Conservation (phyloP, 2,888 invertebrate genomes). For the Onthophagus sagittarius region DNA sequence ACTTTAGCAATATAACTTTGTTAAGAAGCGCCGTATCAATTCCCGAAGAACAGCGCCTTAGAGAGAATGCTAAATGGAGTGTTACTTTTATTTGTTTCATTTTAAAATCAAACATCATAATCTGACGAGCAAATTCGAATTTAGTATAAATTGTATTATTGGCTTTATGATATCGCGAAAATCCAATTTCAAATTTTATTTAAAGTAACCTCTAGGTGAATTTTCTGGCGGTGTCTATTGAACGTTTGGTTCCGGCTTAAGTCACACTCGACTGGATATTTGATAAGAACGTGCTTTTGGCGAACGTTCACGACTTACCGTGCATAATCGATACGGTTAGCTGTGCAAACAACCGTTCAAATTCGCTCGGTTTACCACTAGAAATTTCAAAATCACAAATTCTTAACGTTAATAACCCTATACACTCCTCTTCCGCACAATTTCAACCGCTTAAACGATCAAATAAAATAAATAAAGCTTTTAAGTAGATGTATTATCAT, state of each 20-base stretch:
- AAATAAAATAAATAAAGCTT: neutral
- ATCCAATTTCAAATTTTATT: no score
- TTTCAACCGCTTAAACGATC: neutral
- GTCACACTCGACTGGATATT: neutral
- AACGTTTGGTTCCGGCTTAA: neutral
- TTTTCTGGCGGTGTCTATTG: neutral
- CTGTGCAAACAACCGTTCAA: neutral
- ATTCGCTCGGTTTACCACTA: neutral
- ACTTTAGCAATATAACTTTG: neutral
- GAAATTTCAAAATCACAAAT: neutral
- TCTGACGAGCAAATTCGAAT: no score
- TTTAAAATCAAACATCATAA: no score
- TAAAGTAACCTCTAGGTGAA: no score
- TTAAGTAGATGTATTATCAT: neutral
- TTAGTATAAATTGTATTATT: no score
- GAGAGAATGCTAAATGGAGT: neutral
- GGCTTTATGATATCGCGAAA: no score
- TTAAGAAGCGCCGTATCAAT: neutral
- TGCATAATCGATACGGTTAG: neutral
- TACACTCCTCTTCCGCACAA: neutral
- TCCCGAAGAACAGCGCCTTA: neutral
- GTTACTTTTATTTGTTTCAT: neutral
- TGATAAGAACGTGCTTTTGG: neutral
- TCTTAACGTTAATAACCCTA: neutral
- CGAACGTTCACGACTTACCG: neutral